Percentiles rank a stretch among this genome's conserved stretches.
phyloP scores from a whole-genome alignment of 1,140 invertebrate species.

The Leptinotarsa lineolata region DNA sequence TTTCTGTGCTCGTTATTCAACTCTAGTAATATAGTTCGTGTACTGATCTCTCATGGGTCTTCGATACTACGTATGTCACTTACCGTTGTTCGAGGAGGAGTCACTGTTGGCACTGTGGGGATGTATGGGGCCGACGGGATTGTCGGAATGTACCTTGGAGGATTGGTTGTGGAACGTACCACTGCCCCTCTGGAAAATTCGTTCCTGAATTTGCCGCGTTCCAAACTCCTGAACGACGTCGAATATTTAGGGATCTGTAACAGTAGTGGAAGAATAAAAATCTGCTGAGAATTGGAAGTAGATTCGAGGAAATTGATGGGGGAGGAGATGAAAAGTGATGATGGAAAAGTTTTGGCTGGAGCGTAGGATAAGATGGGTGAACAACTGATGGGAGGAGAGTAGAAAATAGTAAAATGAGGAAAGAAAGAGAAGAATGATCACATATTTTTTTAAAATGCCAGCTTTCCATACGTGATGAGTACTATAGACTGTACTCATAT shows the following conservation, averaged over 20 bases:
- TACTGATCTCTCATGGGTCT: not conserved
- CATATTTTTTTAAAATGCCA: no score
- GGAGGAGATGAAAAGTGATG: no score
- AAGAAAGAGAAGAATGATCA: no score
- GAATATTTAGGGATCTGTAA: slow-evolving; percentile 32
- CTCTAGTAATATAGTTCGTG: no score
- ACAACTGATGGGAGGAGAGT: no score
- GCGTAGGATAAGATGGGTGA: no score
- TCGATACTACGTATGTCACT: slow-evolving; percentile 27
- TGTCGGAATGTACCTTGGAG: slow-evolving; percentile 50
- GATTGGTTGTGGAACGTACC: slow-evolving; percentile 40
- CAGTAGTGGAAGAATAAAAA: slow-evolving; percentile 6
- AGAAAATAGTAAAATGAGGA: no score
- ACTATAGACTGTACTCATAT: no score
- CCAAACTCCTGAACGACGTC: slow-evolving; percentile 27
- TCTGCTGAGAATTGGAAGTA: not conserved
- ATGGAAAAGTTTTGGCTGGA: no score
- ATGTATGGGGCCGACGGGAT: slow-evolving; percentile 48
- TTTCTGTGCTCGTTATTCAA: no score
- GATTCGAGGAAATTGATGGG: no score
- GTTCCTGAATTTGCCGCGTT: slow-evolving; percentile 50
- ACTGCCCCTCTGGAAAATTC: slow-evolving; percentile 42
- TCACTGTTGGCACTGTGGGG: slow-evolving; percentile 48
- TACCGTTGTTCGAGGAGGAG: slow-evolving; percentile 36
- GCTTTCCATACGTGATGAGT: no score